phyloP scores from a whole-genome alignment of 2,888 invertebrate genomes.

The Megaustenia siamemsis region DNA sequence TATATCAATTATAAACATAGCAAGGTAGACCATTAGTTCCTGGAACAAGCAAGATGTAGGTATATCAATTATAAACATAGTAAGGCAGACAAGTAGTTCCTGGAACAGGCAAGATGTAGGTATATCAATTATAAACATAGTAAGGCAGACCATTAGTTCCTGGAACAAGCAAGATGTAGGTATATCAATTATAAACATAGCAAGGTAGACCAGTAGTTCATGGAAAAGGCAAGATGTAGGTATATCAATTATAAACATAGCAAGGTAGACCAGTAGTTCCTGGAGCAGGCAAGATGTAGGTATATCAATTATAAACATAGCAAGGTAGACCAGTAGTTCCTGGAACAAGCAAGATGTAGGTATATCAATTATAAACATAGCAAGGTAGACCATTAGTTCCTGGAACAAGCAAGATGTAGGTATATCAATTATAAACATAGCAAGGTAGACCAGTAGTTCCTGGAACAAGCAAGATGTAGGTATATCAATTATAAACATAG shows the following conservation, averaged over 20 bases:
- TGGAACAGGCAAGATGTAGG: constrained; percentile 78
- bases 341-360: constrained; percentile 78
- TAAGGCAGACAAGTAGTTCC: constrained; percentile 96
- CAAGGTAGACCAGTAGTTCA: constrained; percentile 96
- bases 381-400: not conserved
- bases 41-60: not conserved
- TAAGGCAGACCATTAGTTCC: not conserved
- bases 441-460: constrained; percentile 96
- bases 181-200: not conserved
- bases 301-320: not conserved
- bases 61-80: not conserved
- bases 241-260: constrained; percentile 1
- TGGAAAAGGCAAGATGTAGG: constrained; percentile 78
- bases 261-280: not conserved
- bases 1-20: constrained; percentile 1
- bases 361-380: constrained; percentile 1
- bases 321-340: constrained; percentile 96
- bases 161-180: not conserved
- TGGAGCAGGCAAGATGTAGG: not conserved
- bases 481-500: constrained; percentile 1
- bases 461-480: constrained; percentile 78
- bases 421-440: not conserved
- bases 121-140: constrained; percentile 1
- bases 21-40: not conserved
- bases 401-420: not conserved